Base-by-base conservation (phyloP, 2,888 invertebrate species). In the Chydorus sphaericus region DNA sequence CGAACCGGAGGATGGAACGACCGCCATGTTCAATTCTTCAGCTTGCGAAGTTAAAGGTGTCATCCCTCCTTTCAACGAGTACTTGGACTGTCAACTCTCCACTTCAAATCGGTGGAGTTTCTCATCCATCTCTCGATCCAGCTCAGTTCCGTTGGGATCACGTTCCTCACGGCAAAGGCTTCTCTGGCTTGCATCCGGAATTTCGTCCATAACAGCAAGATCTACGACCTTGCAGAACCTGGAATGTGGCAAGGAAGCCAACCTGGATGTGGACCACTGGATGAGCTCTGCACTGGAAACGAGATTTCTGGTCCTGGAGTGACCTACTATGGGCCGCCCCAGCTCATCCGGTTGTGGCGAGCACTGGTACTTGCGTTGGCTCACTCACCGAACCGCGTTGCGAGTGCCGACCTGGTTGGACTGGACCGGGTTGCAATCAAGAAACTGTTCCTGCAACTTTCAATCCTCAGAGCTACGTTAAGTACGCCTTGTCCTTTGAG, bases 141-240 rank as follows among this genome's bases (percentile, higher is more conserved):
- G 82, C 84, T 1, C 81, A 85, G 62, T 91, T 88, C 69, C 83
- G 84, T 64, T 91, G 91, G 91, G 86, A 88, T 63, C 85, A 86
- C 63, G 85, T 87, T 78, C 90, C 90, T 1, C 83, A 84, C 44
- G 86, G 87, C 1, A 85, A 86, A 71, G 86, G 87, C 23, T 96
- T 97, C 68, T 88, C 90, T 67, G 98, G 98, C 11, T n/a, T 98
- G 98, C 71, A 87, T 98, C 59, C 78, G 90, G 64, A 94, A 98
- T 69, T 75, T 98, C 51, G 83, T 93, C 66, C 93, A 97, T 67
- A 96, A 98, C 67, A 93, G 93, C 65, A 89, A 69, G 76, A 73
- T 97, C 55, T 97, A 97, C 70, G 97, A 98, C 68, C 74, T 98
- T 62, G 92, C 92, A 0, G 87, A 88, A 68, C 92, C 94, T 1